A percentile compares a stretch with the other conserved stretches of the same genome.
Conservation (phyloP, 2,797 vertebrate genomes). For the Protonibea diacanthus region DNA sequence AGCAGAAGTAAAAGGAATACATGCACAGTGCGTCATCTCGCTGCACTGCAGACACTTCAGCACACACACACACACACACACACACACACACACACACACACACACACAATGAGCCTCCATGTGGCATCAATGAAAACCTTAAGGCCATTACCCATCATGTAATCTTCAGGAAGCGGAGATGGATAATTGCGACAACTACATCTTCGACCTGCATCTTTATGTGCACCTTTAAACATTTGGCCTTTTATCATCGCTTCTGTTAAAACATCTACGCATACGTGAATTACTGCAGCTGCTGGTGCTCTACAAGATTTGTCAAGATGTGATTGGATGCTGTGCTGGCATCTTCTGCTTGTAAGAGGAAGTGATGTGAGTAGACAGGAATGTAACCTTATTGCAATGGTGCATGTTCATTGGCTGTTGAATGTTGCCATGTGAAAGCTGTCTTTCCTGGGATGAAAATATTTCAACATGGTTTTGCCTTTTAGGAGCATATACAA, state of each 20-base stretch:
- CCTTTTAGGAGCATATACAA: conserved; percentile 1
- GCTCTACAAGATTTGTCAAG: background rate
- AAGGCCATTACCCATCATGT: conserved; percentile 1
- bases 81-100: background rate
- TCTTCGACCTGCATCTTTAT: background rate
- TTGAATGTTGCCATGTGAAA: conserved; percentile 60
- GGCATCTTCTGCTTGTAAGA: background rate
- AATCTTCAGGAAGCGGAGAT: background rate
- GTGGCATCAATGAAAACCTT: background rate
- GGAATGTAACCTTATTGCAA: background rate
- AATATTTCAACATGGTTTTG: conserved; percentile 1
- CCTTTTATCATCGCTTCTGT: background rate
- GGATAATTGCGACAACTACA: background rate
- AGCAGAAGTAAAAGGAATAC: background rate
- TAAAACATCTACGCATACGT: background rate
- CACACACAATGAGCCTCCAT: background rate
- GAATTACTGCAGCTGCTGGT: background rate
- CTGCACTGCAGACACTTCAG: background rate
- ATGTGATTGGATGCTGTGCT: conserved; percentile 7
- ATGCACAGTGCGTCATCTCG: background rate
- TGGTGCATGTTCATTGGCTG: conserved; percentile 51
- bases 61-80: conserved; percentile 15
- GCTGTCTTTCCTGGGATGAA: conserved; percentile 8
- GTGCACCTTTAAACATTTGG: background rate
- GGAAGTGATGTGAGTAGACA: conserved; percentile 40